Evolutionary conservation across 2,888 invertebrate genomes (phyloP).

Genomic region (Eucera pruinosa): DNA sequence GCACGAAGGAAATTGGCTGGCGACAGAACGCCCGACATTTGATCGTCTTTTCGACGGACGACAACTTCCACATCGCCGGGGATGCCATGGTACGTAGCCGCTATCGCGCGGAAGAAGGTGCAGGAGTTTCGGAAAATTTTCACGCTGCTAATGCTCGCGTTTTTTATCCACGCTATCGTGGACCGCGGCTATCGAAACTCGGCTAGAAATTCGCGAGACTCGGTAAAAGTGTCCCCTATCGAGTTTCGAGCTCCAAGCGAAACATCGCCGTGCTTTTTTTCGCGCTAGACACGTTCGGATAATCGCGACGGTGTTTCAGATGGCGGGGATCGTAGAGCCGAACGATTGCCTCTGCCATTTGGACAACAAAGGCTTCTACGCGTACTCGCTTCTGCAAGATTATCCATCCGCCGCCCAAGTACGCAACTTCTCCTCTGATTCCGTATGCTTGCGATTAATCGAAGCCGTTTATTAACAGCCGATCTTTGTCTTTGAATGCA

Average conservation of each 20-base stretch:
- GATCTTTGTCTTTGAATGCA: slow-evolving; percentile 74
- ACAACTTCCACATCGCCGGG: slow-evolving; percentile 88
- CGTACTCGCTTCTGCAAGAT: slow-evolving; percentile 87
- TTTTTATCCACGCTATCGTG: too few species aligned
- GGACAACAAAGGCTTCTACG: slow-evolving; percentile 86
- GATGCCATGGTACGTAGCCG: slow-evolving; percentile 85
- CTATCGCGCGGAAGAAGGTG: too few species aligned
- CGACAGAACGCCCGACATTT: slow-evolving; percentile 90
- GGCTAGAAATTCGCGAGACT: too few species aligned
- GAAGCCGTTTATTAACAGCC: neutral
- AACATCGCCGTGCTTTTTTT: too few species aligned
- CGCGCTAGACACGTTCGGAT: too few species aligned
- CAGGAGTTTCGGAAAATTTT: too few species aligned
- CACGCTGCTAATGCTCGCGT: too few species aligned
- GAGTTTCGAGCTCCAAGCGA: too few species aligned
- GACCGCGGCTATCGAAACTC: too few species aligned
- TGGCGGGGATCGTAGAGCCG: slow-evolving; percentile 88
- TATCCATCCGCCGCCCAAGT: slow-evolving; percentile 91
- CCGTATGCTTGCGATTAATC: too few species aligned
- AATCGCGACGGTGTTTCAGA: too few species aligned
- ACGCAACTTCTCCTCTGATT: slow-evolving; percentile 3
- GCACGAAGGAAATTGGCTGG: slow-evolving; percentile 91
- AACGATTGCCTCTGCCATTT: slow-evolving; percentile 90
- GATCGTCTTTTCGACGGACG: slow-evolving; percentile 92
- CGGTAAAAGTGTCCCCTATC: too few species aligned